Percentiles rank a stretch among this genome's conserved stretches.
Evolutionary conservation across 2,113 vertebrate species (phyloP).

Genomic region (Stegastes partitus): DNA sequence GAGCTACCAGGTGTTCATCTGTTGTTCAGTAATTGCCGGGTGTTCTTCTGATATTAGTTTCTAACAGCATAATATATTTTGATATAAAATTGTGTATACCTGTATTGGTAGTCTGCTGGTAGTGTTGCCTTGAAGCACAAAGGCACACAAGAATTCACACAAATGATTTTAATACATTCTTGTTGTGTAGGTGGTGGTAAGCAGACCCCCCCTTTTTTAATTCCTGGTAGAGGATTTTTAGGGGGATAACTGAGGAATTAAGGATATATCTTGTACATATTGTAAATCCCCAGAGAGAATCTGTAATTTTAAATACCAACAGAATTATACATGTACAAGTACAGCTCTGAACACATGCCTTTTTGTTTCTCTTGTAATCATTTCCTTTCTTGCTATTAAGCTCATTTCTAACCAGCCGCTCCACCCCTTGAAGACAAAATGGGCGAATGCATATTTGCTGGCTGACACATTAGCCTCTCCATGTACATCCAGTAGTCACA

Average conservation of each 20-base stretch:
- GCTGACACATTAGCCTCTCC: slow-evolving; percentile 47
- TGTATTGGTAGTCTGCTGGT: no score
- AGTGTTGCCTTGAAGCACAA: no score
- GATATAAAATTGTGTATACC: no score
- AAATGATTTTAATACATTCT: no score
- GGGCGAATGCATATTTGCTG: slow-evolving; percentile 20
- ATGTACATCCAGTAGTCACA: slow-evolving; percentile 32
- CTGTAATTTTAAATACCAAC: slow-evolving; percentile 10
- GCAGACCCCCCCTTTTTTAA: no score
- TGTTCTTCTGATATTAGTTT: no score
- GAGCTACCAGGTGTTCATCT: no score
- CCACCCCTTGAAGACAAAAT: slow-evolving; percentile 26
- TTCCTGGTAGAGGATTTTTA: no score
- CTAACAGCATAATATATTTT: no score
- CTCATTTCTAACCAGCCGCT: slow-evolving; percentile 1
- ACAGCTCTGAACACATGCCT: background rate
- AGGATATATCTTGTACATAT: background rate
- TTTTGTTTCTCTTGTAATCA: slow-evolving; percentile 7
- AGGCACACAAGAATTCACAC: no score
- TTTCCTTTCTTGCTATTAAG: slow-evolving; percentile 13
- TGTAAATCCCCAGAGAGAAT: background rate
- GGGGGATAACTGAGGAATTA: background rate
- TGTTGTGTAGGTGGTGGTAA: no score
- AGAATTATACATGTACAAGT: background rate
- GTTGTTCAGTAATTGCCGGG: no score